These are phyloP conservation scores for Phragmatobia fuliginosa DNA, from an alignment of 2,888 invertebrate genomes.

Conservation along the genomic window DNA sequence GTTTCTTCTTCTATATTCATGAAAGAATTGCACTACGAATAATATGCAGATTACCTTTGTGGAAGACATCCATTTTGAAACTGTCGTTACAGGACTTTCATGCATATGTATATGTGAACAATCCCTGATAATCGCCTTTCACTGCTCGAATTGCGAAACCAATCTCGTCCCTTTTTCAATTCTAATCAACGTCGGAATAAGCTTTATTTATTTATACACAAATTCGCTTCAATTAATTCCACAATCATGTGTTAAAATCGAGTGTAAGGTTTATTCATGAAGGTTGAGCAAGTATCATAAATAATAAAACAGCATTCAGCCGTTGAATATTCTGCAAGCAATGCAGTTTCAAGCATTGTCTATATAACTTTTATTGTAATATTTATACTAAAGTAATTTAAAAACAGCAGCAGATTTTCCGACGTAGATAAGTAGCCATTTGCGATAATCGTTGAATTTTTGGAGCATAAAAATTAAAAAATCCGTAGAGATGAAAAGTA, in stretches of 20 bases:
- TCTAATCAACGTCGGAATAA: slow-evolving; percentile 2
- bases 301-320: not conserved
- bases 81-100: slow-evolving; percentile 11
- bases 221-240: not conserved
- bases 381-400: not conserved
- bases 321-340: not conserved
- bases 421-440: not conserved
- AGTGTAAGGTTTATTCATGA: not conserved
- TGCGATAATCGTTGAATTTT: not conserved
- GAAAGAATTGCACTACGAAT: slow-evolving; percentile 17
- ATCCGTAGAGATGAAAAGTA: not conserved
- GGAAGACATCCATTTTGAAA: slow-evolving; percentile 16
- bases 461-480: not conserved
- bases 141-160: slow-evolving; percentile 1
- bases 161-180: slow-evolving; percentile 7
- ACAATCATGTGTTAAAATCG: not conserved
- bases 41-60: slow-evolving; percentile 18
- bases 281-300: not conserved
- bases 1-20: slow-evolving; percentile 12
- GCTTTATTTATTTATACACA: not conserved
- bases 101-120: slow-evolving; percentile 14
- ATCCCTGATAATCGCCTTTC: slow-evolving; percentile 10
- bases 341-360: not conserved
- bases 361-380: not conserved
- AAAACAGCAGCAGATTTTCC: not conserved